Percentiles rank a stretch among this genome's conserved stretches.
phyloP scores from a whole-genome alignment of 2,888 invertebrate species.

The Heliconius sara region DNA sequence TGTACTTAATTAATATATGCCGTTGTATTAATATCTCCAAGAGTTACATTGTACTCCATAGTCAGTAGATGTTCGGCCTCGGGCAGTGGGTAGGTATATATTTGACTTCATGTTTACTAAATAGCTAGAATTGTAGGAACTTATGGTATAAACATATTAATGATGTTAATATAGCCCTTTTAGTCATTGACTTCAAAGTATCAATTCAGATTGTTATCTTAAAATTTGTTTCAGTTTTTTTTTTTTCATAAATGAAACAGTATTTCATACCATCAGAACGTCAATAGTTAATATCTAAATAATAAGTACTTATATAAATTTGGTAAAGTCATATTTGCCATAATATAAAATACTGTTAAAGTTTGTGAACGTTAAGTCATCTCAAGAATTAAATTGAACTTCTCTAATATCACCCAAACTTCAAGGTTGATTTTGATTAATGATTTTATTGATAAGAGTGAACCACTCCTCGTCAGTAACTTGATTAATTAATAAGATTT shows the following conservation, averaged over 20 bases:
- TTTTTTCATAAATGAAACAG: not conserved
- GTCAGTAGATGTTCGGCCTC: slow-evolving; percentile 13
- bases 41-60: not conserved
- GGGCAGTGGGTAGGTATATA: slow-evolving; percentile 11
- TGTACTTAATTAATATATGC: slow-evolving; percentile 20
- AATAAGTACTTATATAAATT: not conserved
- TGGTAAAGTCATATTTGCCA: not conserved
- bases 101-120: slow-evolving; percentile 12
- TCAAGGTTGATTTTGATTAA: slow-evolving; percentile 28
- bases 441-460: slow-evolving; percentile 18
- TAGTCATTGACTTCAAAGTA: slow-evolving; percentile 5
- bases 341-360: not conserved
- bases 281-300: not conserved
- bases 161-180: slow-evolving; percentile 1
- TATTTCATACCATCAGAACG: not conserved
- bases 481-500: slow-evolving; percentile 17
- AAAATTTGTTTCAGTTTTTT: no score
- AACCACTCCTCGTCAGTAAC: slow-evolving; percentile 12
- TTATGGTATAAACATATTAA: slow-evolving; percentile 19
- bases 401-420: slow-evolving; percentile 24
- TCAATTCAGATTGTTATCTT: slow-evolving; percentile 2
- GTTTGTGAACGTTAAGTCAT: slow-evolving; percentile 21
- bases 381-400: slow-evolving; percentile 24
- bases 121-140: slow-evolving; percentile 12
- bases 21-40: slow-evolving; percentile 16